Evolutionary conservation across 2,113 vertebrate species (phyloP).

Genomic region (Lasiurus cinereus): DNA sequence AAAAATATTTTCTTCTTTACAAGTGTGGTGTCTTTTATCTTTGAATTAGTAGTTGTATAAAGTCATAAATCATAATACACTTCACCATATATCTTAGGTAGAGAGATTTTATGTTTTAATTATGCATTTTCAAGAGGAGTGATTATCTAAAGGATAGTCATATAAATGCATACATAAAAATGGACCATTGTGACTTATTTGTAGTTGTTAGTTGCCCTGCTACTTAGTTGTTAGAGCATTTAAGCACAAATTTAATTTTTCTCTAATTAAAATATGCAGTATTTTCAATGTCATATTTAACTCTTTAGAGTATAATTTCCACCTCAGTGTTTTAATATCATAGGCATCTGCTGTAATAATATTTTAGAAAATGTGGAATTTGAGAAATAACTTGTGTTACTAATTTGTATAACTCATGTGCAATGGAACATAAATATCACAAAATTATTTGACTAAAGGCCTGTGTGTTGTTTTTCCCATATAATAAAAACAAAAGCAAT

Average conservation of each 20-base stretch:
- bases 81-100: conserved; percentile 80
- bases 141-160: conserved; percentile 72
- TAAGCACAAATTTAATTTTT: conserved; percentile 83
- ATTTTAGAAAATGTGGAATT: conserved; percentile 87
- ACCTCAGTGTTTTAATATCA: conserved; percentile 86
- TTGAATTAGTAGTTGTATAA: conserved; percentile 85
- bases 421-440: conserved; percentile 92
- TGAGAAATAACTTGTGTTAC: conserved; percentile 89
- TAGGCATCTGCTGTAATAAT: conserved; percentile 88
- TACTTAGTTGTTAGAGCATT: conserved; percentile 84
- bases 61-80: conserved; percentile 84
- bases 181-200: conserved; percentile 85
- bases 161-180: conserved; percentile 76
- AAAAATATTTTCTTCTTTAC: conserved; percentile 82
- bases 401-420: conserved; percentile 91
- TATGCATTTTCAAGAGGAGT: conserved; percentile 77
- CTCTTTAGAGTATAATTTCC: conserved; percentile 87
- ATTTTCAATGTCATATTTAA: conserved; percentile 86
- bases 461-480: conserved; percentile 80
- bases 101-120: conserved; percentile 84
- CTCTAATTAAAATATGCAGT: conserved; percentile 85
- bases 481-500: conserved; percentile 73
- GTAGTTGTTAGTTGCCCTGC: conserved; percentile 84
- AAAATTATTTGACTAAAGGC: conserved; percentile 89
- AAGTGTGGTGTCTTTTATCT: conserved; percentile 88